These are phyloP conservation scores for Leptocoma aspasia DNA, from an alignment of 2,113 vertebrate species.

Conservation along the genomic window DNA sequence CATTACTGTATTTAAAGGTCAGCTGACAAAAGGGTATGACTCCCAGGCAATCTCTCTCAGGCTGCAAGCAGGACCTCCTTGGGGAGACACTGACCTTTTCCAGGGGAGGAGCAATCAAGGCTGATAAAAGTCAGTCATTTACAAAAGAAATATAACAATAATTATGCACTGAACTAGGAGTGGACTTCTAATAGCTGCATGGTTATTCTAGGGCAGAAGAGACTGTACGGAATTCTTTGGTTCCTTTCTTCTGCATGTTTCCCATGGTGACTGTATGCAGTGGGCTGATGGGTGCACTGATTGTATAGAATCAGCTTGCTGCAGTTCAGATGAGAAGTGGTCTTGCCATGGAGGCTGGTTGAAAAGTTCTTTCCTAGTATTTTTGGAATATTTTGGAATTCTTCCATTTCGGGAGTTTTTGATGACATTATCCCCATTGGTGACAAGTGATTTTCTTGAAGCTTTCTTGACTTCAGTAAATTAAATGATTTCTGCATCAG, in stretches of 20 bases:
- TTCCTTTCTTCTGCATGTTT: not conserved
- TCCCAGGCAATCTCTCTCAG: constrained; percentile 15
- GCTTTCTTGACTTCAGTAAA: not conserved
- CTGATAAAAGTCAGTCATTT: constrained; percentile 53
- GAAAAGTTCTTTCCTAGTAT: not conserved
- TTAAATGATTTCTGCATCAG: not conserved
- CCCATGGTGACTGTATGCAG: not conserved
- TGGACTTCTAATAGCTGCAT: constrained; percentile 1
- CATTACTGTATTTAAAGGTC: constrained; percentile 64
- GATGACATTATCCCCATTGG: not conserved
- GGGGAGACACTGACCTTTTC: constrained; percentile 51
- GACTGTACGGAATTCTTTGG: rapidly evolving
- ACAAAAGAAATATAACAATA: not conserved
- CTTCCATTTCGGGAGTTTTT: not conserved
- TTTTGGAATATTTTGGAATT: not conserved
- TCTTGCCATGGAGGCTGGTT: not conserved
- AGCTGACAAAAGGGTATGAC: constrained; percentile 48
- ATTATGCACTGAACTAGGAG: constrained; percentile 40
- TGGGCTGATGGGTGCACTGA: not conserved
- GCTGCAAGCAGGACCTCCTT: not conserved
- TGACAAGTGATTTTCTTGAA: not conserved
- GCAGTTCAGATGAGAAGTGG: not conserved
- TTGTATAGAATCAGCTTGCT: not conserved
- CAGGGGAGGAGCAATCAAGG: constrained; percentile 32
- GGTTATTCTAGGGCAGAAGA: not conserved